A percentile compares a stretch with the other conserved stretches of the same genome.
Conservation (phyloP, 2,888 invertebrate species). For the Mimas tiliae region DNA sequence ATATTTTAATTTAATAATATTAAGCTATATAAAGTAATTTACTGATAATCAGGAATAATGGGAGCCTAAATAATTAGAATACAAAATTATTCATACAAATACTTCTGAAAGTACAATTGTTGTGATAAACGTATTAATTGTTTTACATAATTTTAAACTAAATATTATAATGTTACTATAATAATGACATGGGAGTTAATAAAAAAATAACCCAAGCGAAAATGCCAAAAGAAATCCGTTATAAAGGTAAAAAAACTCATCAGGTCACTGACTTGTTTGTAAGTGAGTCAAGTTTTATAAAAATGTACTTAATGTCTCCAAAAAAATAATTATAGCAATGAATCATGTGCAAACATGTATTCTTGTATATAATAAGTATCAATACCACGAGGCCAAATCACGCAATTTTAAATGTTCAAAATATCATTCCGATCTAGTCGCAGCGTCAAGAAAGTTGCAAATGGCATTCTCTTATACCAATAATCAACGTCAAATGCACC, state of each 20-base stretch:
- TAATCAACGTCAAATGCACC: no score
- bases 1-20: no score
- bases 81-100: background rate
- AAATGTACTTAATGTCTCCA: background rate
- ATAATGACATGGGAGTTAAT: no score
- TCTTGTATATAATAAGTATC: background rate
- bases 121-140: background rate
- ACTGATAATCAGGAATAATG: background rate
- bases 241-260: background rate
- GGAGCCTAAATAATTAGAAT: background rate
- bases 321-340: background rate
- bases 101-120: background rate
- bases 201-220: background rate
- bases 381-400: no score
- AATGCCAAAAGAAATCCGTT: constrained; percentile 1
- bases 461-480: no score
- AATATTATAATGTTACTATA: background rate
- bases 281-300: background rate
- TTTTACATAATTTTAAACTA: no score
- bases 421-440: no score
- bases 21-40: no score
- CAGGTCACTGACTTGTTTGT: background rate
- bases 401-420: no score
- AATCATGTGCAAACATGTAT: background rate
- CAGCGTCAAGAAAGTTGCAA: no score